Evolutionary conservation across 2,113 vertebrate species (phyloP), one percentile per base, ranked within the genome.

Genomic region (Platysteira castanea): DNA sequence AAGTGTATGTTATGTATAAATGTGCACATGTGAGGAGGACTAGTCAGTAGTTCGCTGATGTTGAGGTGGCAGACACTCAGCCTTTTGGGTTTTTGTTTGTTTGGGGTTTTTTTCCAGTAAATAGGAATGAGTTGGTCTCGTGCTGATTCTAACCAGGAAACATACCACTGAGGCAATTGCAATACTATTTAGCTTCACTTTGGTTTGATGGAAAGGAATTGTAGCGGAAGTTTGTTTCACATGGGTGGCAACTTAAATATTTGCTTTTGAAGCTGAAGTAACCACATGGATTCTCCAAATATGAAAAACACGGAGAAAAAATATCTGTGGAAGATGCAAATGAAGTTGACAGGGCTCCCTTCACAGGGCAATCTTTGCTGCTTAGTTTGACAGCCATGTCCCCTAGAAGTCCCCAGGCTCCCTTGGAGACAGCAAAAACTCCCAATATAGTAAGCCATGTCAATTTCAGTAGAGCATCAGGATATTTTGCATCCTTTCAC

Each of bases 391-490:
- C 94, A 97, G 82, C 74, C 42, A 12, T 80, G 52, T 96, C 84
- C 92, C 59, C 15, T 3, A 87, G 21, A 23, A 83, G 59, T 96
- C 96, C 92, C 49, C 9, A 2, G 93, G 97, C 94, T 96, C 87
- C 47, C n/a, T n/a, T n/a, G n/a, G 86, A 96, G 89, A 93, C 50
- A 90, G 93, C 79, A 87, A 68, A 95, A 94, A 5, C 31, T 96
- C 93, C 87, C 79, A 91, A 93, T 97, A 91, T 96, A 97, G 97
- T 89, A 97, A 92, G 71, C 35, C 37, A 61, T 94, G 95, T 96
- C 97, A 96, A 89, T 96, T 97, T 93, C 93, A 93, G 95, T 97
- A 93, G 20, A 7, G 70, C 65, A 87, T 75, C 41, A 68, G 79
- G 53, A 71, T 94, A 46, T 85, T 96, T 92, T 96, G 37, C 78